phyloP scores from a whole-genome alignment of 1,140 invertebrate genomes.

The Phortica variegata region DNA sequence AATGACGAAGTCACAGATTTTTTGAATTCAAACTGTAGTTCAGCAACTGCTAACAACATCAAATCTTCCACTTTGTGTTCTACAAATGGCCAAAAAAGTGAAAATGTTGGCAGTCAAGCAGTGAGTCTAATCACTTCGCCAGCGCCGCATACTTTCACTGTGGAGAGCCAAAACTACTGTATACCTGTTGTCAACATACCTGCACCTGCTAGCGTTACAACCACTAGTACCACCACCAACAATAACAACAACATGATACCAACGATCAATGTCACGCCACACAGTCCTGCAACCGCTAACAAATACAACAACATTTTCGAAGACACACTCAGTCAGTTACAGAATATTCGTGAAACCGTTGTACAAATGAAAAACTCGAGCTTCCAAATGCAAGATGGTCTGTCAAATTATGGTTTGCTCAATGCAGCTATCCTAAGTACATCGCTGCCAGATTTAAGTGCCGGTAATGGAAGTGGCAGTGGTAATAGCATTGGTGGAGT shows the following conservation, averaged over 20 bases:
- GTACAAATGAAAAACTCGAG: slow-evolving; percentile 56
- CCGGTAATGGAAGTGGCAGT: slow-evolving; percentile 11
- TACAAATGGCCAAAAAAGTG: slow-evolving; percentile 1
- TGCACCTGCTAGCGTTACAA: not conserved
- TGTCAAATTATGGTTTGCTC: slow-evolving; percentile 28
- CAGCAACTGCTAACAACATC: slow-evolving; percentile 16
- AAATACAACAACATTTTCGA: slow-evolving; percentile 59
- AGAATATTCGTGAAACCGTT: slow-evolving; percentile 53
- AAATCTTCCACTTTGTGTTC: no score
- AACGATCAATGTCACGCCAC: slow-evolving; percentile 82
- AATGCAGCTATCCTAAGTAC: slow-evolving; percentile 58
- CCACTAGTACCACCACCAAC: slow-evolving; percentile 10
- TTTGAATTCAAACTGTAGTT: slow-evolving; percentile 43
- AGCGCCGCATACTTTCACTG: slow-evolving; percentile 16
- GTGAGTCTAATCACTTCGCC: no score
- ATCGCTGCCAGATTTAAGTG: slow-evolving; percentile 57
- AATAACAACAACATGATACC: slow-evolving; percentile 63
- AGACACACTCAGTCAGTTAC: slow-evolving; percentile 58
- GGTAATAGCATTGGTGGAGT: slow-evolving; percentile 4
- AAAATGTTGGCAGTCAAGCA: slow-evolving; percentile 16
- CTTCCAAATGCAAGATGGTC: slow-evolving; percentile 33
- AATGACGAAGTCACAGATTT: slow-evolving; percentile 56
- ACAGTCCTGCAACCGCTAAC: slow-evolving; percentile 68
- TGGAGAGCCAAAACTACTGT: slow-evolving; percentile 50
- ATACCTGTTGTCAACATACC: slow-evolving; percentile 47